These are phyloP conservation scores for Mylabris phalerata DNA, from an alignment of 1,140 invertebrate species.

Conservation along the genomic window DNA sequence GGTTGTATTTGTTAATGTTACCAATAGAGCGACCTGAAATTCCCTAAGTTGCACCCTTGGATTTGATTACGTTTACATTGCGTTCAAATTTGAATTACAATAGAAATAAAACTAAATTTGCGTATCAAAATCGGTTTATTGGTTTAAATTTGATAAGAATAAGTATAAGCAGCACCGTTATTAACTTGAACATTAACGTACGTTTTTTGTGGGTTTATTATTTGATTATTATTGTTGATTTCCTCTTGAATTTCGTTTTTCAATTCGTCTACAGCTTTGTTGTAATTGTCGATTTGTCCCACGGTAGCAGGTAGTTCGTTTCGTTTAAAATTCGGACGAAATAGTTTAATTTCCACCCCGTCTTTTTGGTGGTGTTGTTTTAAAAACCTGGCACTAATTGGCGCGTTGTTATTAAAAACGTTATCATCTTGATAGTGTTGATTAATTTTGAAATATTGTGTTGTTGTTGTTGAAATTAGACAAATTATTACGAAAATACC, in stretches of 20 bases:
- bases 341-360: conserved; percentile 2
- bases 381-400: background rate
- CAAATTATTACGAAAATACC: too few relatives aligned
- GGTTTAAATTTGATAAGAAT: too few relatives aligned
- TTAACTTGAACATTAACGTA: background rate
- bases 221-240: background rate
- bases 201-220: too few relatives aligned
- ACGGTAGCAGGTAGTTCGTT: conserved; percentile 7
- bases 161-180: too few relatives aligned
- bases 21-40: too few relatives aligned
- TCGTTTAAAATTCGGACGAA: conserved; percentile 3
- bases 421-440: background rate
- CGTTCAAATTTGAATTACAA: too few relatives aligned
- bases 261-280: conserved; percentile 3
- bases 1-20: too few relatives aligned
- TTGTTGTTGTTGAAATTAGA: background rate
- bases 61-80: too few relatives aligned
- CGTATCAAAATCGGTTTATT: too few relatives aligned
- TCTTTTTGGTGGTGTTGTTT: background rate
- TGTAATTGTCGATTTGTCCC: conserved; percentile 11
- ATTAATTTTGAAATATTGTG: conserved; percentile 1
- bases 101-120: too few relatives aligned
- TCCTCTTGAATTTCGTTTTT: conserved; percentile 3
- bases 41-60: too few relatives aligned
- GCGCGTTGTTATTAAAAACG: background rate